Percentiles rank a stretch among this genome's conserved stretches.
Conservation (phyloP, 2,797 vertebrate genomes). For the Telmatherina bonti region DNA sequence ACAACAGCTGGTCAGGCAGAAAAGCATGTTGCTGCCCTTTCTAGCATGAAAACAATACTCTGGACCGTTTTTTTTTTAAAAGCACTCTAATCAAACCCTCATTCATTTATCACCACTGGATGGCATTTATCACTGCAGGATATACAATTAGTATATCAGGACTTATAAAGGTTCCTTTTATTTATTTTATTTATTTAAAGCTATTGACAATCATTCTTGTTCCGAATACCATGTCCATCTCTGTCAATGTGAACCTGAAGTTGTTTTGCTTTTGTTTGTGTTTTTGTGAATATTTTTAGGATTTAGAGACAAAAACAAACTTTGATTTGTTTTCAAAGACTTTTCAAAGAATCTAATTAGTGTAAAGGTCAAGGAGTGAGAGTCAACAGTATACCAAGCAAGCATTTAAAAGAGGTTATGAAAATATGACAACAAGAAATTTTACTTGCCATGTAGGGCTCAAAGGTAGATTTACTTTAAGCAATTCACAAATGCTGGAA, state of each 20-base stretch:
- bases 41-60: constrained; percentile 34
- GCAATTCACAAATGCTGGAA: constrained; percentile 36
- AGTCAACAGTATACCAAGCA: constrained; percentile 2
- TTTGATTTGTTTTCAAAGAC: neutral
- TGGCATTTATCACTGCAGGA: neutral
- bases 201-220: neutral
- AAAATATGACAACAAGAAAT: constrained; percentile 2
- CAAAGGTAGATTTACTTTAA: constrained; percentile 58
- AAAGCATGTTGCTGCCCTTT: constrained; percentile 30
- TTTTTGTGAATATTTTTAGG: no score
- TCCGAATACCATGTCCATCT: neutral
- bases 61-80: constrained; percentile 33
- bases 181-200: neutral
- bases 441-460: constrained; percentile 8
- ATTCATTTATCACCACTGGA: neutral
- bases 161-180: neutral
- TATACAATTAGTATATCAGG: neutral
- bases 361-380: neutral
- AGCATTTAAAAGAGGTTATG: constrained; percentile 4
- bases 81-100: constrained; percentile 21
- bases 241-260: neutral
- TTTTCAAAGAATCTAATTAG: neutral
- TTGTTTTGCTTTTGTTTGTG: neutral
- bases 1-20: constrained; percentile 74
- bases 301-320: no score